Evolutionary conservation across 1,140 invertebrate genomes (phyloP).

Genomic region (Leptopilina boulardi): DNA sequence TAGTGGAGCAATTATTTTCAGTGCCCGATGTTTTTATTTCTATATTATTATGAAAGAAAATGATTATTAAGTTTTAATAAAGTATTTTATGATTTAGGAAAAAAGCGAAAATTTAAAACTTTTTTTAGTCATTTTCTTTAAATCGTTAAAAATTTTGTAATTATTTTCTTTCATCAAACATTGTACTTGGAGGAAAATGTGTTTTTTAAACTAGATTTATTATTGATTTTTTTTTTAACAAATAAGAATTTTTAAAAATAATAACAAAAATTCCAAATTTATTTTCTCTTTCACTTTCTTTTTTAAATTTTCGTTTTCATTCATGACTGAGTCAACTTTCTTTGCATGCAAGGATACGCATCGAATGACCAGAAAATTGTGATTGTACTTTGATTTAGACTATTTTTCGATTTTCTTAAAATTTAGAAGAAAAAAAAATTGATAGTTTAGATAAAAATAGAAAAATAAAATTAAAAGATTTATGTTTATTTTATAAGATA

Average conservation of each 20-base stretch:
- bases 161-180: no score
- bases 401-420: not conserved
- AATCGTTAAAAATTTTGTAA: no score
- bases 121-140: no score
- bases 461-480: not conserved
- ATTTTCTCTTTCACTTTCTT: not conserved
- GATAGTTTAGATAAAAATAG: not conserved
- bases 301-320: constrained; percentile 26
- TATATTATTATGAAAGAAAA: not conserved
- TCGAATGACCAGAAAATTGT: constrained; percentile 22
- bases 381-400: not conserved
- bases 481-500: not conserved
- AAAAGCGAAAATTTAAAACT: no score
- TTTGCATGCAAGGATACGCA: not conserved
- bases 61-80: no score
- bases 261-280: not conserved
- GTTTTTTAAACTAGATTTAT: no score
- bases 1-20: not conserved
- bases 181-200: no score
- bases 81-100: no score
- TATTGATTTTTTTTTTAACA: not conserved
- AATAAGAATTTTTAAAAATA: not conserved
- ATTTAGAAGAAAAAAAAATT: not conserved
- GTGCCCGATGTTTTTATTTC: not conserved
- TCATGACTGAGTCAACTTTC: constrained; percentile 5